Evolutionary conservation across 1,140 invertebrate species (phyloP), one percentile per base, ranked within the genome.

Genomic region (Drosophila orena): DNA sequence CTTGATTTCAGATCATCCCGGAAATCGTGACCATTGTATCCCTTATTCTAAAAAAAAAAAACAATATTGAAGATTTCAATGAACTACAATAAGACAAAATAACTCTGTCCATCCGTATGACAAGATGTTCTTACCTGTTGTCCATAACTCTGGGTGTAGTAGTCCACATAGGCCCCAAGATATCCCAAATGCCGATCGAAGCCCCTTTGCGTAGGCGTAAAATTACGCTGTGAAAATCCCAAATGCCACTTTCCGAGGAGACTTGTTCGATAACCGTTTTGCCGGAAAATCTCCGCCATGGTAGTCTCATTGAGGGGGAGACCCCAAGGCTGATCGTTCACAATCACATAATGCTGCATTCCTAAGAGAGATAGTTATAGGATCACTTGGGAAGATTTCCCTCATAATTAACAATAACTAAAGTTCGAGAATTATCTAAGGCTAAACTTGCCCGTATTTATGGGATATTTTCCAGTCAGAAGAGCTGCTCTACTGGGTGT

Each of bases 181-280:
- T 97, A 97, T 6, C 97, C 97, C 90, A 95, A 96, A 91, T 97
- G 96, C 1, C 94, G 94, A 69, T 97, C 95, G 84, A 98, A 98
- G 8, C 97, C 97, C 22, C 97, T 93, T 42, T 93, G 94, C 0
- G 94, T 95, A 1, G 97, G 97, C 5, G 96, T 96, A 81, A 96
- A 97, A 57, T 95, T 94, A 20, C 93, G 94, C 30, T 94, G 93
- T 62, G 94, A 95, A 77, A 94, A 95, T 2, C 97, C 97, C 50
- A 97, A 93, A 86, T 98, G 97, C 97, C 97, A 98, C 93, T 98
- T 98, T 12, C 98, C 98, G 17, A 98, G 94, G 12, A 96, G 94
- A 91, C 96, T 95, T 0, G 97, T 98, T 5, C 92, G 92, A 90
- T 98, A 98, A 0, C 97, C 97, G 0, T 94, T 85, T 42, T 95